Conservation (phyloP, 2,113 vertebrate species). For the Catharus fuscescens region DNA sequence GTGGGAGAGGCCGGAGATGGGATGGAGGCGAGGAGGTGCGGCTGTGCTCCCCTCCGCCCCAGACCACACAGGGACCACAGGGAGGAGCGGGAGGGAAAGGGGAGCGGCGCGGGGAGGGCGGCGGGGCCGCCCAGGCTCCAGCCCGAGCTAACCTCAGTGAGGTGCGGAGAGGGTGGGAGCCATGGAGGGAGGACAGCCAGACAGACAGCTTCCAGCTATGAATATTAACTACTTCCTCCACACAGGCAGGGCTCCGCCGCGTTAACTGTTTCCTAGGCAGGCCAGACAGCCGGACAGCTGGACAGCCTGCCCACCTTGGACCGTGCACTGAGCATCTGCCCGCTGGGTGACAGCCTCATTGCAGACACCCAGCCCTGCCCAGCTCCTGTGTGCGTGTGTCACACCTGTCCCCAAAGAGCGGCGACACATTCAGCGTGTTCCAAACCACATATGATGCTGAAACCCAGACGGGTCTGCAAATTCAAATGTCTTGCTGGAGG, state of each 20-base stretch:
- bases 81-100: not conserved
- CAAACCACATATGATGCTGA: not conserved
- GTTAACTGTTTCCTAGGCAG: constrained; percentile 62
- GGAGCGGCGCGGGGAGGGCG: not conserved
- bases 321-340: not conserved
- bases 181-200: not conserved
- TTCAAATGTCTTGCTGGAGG: not conserved
- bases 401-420: not conserved
- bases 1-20: not conserved
- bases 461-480: not conserved
- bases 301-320: not conserved
- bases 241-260: not conserved
- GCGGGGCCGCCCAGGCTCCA: not conserved
- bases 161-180: constrained; percentile 4
- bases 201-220: constrained; percentile 49
- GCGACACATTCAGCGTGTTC: not conserved
- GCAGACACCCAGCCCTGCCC: not conserved
- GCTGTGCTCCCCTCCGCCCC: not conserved
- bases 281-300: not conserved
- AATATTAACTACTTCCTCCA: constrained; percentile 70
- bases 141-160: constrained; percentile 31
- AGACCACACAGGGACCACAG: constrained; percentile 29
- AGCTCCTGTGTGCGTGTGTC: fast-evolving
- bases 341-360: fast-evolving
- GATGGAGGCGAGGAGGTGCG: not conserved